These are phyloP conservation scores for Ichneumon xanthorius DNA, from an alignment of 2,888 invertebrate genomes.

Conservation along the genomic window DNA sequence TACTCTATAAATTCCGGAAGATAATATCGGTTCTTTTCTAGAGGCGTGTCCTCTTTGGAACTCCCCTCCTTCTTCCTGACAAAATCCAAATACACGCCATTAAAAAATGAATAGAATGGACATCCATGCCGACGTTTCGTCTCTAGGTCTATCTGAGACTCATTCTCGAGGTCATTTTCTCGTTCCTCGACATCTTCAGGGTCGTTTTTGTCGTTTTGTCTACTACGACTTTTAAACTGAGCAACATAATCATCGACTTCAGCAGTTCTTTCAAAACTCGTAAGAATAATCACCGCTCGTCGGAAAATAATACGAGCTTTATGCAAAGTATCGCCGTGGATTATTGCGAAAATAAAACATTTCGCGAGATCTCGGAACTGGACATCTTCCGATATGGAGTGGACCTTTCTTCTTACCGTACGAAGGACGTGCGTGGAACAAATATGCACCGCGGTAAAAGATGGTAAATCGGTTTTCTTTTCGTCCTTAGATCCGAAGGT, in stretches of 20 bases:
- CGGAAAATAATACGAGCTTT: not conserved
- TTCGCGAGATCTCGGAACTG: not conserved
- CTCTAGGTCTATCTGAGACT: not conserved
- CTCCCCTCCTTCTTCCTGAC: not conserved
- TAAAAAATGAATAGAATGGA: not conserved
- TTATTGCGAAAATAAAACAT: not conserved
- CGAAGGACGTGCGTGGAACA: constrained; percentile 53
- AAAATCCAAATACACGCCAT: not conserved
- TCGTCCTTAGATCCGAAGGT: not conserved
- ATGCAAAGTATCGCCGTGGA: not conserved
- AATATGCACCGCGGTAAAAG: constrained; percentile 44
- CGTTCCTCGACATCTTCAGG: not conserved
- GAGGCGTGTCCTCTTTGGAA: not conserved
- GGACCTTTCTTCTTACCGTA: constrained; percentile 34
- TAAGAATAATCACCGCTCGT: not conserved
- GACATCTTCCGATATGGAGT: constrained; percentile 7
- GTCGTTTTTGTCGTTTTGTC: not conserved
- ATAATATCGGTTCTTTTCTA: constrained; percentile 31
- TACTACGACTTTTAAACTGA: not conserved
- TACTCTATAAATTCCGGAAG: constrained; percentile 32
- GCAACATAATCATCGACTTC: not conserved
- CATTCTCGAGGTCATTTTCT: not conserved
- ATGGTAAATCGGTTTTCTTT: constrained; percentile 10
- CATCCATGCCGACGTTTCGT: not conserved
- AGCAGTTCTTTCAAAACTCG: not conserved